These are phyloP conservation scores for Anoplius nigerrimus DNA, from an alignment of 2,888 invertebrate genomes.

Conservation along the genomic window DNA sequence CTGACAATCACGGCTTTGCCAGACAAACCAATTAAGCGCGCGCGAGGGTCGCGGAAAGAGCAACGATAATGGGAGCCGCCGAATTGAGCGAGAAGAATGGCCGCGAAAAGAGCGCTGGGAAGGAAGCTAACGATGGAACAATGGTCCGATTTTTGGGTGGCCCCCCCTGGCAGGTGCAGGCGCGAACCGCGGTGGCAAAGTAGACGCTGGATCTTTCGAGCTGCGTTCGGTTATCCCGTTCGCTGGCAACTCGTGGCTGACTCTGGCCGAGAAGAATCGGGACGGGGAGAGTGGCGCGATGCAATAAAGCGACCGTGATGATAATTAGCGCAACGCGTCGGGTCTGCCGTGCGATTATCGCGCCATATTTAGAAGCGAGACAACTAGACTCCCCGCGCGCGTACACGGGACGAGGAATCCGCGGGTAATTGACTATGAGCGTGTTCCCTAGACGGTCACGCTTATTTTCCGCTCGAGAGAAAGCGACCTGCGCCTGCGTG, in stretches of 20 bases:
- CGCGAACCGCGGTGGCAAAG: slow-evolving; percentile 37
- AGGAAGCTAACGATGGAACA: slow-evolving; percentile 16
- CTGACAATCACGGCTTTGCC: no score
- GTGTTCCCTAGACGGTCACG: slow-evolving; percentile 39
- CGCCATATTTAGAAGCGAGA: slow-evolving; percentile 36
- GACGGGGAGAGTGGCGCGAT: no score
- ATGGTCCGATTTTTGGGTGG: slow-evolving; percentile 20
- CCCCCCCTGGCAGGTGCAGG: slow-evolving; percentile 41
- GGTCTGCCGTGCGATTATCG: slow-evolving; percentile 46
- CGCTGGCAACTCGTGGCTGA: no score
- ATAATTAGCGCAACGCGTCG: slow-evolving; percentile 43
- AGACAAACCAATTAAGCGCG: no score
- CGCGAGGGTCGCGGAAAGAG: no score
- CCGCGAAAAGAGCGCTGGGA: neutral
- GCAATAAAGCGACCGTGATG: slow-evolving; percentile 45
- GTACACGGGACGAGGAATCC: slow-evolving; percentile 11
- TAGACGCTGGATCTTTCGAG: no score
- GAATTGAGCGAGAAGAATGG: no score
- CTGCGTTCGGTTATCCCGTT: no score
- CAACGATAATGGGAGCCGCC: no score
- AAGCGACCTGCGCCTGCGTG: no score
- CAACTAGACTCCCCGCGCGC: slow-evolving; percentile 23
- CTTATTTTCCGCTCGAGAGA: slow-evolving; percentile 46
- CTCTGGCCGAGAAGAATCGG: no score
- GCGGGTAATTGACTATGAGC: slow-evolving; percentile 46